Percentiles rank a stretch among this genome's conserved stretches.
These are phyloP conservation scores for Fregata magnificens DNA, from an alignment of 2,113 vertebrate genomes.

Conservation along the genomic window DNA sequence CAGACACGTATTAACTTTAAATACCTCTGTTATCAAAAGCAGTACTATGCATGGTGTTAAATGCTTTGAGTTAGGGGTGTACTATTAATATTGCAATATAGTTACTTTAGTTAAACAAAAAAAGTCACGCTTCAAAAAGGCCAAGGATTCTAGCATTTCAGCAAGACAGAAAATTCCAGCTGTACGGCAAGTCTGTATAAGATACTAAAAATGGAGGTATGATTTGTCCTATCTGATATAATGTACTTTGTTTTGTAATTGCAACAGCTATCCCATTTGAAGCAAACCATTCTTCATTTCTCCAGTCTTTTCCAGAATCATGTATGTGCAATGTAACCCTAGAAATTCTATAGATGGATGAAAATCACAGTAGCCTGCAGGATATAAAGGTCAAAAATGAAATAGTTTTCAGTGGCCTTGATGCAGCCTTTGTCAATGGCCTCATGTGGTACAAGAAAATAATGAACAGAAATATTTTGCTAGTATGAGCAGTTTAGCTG, in stretches of 20 bases:
- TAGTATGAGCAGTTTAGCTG: background rate
- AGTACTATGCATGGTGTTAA: background rate
- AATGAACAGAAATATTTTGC: background rate
- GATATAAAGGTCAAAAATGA: constrained; percentile 14
- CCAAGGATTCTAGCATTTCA: background rate
- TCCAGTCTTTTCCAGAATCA: background rate
- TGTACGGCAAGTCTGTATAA: background rate
- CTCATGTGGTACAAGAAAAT: background rate
- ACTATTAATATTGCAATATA: background rate
- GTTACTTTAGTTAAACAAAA: background rate
- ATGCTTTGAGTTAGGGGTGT: background rate
- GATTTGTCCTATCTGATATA: background rate
- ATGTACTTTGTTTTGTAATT: background rate
- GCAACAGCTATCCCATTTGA: background rate
- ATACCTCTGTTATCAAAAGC: background rate
- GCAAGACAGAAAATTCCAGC: background rate
- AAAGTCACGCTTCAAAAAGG: background rate
- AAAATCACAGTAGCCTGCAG: background rate
- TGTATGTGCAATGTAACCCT: background rate
- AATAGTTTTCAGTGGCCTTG: background rate
- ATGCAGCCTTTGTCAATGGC: background rate
- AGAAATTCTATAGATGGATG: background rate
- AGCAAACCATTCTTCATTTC: background rate
- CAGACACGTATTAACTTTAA: background rate
- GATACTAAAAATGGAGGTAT: background rate